Evolutionary conservation across 1,140 invertebrate genomes (phyloP), one percentile per base, ranked within the genome.

Genomic region (Caenorhabditis tropicalis): DNA sequence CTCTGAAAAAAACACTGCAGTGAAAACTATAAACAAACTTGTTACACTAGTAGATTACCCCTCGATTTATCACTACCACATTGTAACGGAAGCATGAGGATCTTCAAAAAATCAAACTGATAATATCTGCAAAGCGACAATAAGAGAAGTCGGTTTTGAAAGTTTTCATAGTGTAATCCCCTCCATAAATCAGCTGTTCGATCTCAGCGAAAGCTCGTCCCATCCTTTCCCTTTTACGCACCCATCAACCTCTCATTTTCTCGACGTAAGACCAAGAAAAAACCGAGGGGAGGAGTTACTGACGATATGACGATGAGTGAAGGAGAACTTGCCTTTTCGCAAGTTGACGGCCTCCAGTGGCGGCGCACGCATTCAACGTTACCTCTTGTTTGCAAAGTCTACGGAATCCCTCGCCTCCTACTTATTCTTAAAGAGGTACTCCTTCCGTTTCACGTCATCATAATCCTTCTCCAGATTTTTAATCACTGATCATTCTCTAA

Each of bases 331-430:
- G 65, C 65, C 65, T 74, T 74, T 74, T 74, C 65, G 65, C 65
- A 74, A 74, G 65, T 74, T 74, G 65, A 74, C 65, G 65, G 65
- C 65, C 65, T 74, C 65, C 65, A 74, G 65, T 74, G 65, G n/a
- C 65, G 65, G 36, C 65, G 65, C 65, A 39, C 65, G 65, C 65
- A 74, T 74, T 74, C 29, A n/a, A 43, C 65, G 36, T 74, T 74
- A 24, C 19, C 65, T n/a, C 36, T 46, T 43, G 65, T 74, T 74
- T 74, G 65, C 65, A 43, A 74, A 74, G 36, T 46, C 65, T 74
- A 74, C 65, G 33, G 65, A 74, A 74, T 74, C 65, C 65, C 36
- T 43, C 36, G 58, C 19, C 53, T 36, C 31, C n/a, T n/a, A n/a
- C n/a, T n/a, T n/a, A n/a, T n/a, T n/a, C n/a, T n/a, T n/a, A n/a